phyloP scores from a whole-genome alignment of 2,888 invertebrate species.

The Morpho helenor region DNA sequence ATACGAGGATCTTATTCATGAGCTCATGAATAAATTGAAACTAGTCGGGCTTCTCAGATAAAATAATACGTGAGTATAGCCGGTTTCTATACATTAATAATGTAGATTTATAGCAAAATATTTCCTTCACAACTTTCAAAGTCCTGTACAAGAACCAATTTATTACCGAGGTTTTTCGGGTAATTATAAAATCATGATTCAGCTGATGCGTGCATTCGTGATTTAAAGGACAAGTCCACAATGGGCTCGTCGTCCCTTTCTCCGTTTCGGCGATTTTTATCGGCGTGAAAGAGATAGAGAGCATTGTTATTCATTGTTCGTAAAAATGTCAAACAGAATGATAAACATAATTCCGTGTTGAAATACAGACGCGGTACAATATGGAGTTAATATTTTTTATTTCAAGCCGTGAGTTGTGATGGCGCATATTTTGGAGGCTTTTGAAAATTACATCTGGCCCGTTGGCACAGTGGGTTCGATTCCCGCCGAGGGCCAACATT shows the following conservation, averaged over 20 bases:
- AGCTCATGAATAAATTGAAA: too few relatives aligned
- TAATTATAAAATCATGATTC: constrained; percentile 67
- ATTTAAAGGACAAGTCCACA: constrained; percentile 52
- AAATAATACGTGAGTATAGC: too few relatives aligned
- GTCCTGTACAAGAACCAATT: constrained; percentile 1
- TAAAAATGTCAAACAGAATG: constrained; percentile 76
- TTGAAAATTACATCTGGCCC: too few relatives aligned
- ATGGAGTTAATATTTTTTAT: constrained; percentile 23
- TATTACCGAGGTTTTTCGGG: constrained; percentile 35
- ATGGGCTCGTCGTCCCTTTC: constrained; percentile 52
- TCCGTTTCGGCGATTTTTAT: constrained; percentile 34
- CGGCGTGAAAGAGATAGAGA: constrained; percentile 47
- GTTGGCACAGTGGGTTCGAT: too few relatives aligned
- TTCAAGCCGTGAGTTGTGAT: neutral
- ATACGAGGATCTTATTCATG: too few relatives aligned
- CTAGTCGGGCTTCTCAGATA: too few relatives aligned
- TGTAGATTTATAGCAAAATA: too few relatives aligned
- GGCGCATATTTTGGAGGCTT: too few relatives aligned
- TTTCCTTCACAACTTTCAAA: too few relatives aligned
- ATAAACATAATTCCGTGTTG: constrained; percentile 75
- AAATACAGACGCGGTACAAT: constrained; percentile 49
- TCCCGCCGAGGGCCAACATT: too few relatives aligned
- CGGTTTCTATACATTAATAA: too few relatives aligned
- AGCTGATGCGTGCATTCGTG: constrained; percentile 56
- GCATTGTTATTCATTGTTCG: constrained; percentile 57